Conservation (phyloP, 2,888 invertebrate genomes). For the Seira musarum region DNA sequence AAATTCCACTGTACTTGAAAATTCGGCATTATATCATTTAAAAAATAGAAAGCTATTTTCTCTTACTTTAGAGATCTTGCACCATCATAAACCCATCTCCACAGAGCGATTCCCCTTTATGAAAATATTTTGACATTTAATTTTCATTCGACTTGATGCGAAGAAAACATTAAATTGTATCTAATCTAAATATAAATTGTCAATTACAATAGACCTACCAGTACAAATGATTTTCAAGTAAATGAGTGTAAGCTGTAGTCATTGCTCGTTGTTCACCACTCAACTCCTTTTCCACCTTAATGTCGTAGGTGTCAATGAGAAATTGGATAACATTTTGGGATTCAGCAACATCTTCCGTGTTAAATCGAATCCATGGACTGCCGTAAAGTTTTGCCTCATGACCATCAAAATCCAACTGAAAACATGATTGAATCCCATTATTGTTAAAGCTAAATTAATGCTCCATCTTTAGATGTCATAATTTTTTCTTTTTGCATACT, state of each 20-base stretch:
- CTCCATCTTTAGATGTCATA: too few relatives aligned
- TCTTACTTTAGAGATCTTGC: conserved; percentile 52
- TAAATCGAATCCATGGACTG: conserved; percentile 64
- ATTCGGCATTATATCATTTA: not conserved
- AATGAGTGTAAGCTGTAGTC: conserved; percentile 61
- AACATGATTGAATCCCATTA: conserved; percentile 10
- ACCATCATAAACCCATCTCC: conserved; percentile 68
- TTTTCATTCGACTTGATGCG: too few relatives aligned
- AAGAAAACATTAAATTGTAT: too few relatives aligned
- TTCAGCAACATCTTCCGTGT: conserved; percentile 64
- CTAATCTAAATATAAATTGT: not conserved
- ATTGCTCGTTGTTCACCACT: conserved; percentile 46
- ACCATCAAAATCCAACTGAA: conserved; percentile 58
- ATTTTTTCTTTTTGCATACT: conserved; percentile 38
- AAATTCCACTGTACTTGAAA: not conserved
- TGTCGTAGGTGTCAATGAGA: conserved; percentile 51
- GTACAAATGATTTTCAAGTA: conserved; percentile 67
- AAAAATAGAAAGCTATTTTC: not conserved
- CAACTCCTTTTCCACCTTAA: conserved; percentile 38
- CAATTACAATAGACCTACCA: conserved; percentile 54
- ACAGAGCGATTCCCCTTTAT: conserved; percentile 66
- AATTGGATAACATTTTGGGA: conserved; percentile 62
- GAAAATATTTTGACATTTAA: too few relatives aligned
- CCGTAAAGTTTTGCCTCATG: conserved; percentile 52
- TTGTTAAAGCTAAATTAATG: not conserved